Evolutionary conservation across 2,888 invertebrate species (phyloP).

Genomic region (Notocelia uddmanniana): DNA sequence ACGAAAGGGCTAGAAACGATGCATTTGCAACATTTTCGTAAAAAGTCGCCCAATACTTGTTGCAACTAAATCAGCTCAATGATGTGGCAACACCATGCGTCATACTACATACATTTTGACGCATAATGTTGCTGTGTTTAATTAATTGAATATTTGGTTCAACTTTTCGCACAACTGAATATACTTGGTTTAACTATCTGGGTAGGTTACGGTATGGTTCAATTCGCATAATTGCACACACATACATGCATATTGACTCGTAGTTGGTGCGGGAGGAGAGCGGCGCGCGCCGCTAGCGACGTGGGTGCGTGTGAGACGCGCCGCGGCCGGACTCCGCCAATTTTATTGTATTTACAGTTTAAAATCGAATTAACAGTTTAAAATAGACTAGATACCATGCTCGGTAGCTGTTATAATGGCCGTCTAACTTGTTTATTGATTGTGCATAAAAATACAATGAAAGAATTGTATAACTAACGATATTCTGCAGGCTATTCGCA

Average conservation of each 20-base stretch:
- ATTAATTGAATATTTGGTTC: neutral
- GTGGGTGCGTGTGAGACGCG: slow-evolving; percentile 16
- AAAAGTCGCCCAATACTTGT: neutral
- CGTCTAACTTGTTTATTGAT: neutral
- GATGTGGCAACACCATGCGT: neutral
- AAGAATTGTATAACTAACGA: too few relatives aligned
- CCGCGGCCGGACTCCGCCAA: slow-evolving; percentile 5
- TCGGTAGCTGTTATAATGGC: neutral
- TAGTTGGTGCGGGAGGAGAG: neutral
- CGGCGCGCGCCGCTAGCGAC: slow-evolving; percentile 10
- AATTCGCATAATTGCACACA: too few relatives aligned
- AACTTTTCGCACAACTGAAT: neutral
- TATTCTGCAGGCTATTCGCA: too few relatives aligned
- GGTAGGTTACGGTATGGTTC: too few relatives aligned
- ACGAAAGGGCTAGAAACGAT: too few relatives aligned
- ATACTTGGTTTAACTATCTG: neutral
- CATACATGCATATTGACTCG: too few relatives aligned
- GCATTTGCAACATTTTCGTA: too few relatives aligned
- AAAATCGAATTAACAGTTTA: neutral
- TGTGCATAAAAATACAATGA: neutral
- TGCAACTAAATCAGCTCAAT: neutral
- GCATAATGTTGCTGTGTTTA: too few relatives aligned
- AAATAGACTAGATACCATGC: neutral
- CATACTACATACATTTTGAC: too few relatives aligned
- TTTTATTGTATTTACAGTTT: slow-evolving; percentile 10